These are phyloP conservation scores for Ptiloglossa arizonensis DNA, from an alignment of 1,140 invertebrate genomes.

Conservation along the genomic window DNA sequence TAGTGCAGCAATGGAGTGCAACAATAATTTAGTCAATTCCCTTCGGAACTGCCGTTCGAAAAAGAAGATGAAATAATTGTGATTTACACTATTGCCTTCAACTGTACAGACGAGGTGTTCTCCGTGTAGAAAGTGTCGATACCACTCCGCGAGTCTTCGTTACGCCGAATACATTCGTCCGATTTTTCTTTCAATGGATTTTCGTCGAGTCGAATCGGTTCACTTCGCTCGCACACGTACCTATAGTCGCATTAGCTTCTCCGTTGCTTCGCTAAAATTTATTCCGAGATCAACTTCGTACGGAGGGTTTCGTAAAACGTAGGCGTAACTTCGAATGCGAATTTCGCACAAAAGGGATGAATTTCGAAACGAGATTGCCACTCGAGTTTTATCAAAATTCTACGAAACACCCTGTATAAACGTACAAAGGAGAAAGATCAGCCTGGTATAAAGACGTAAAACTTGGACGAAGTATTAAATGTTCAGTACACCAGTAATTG, in stretches of 20 bases:
- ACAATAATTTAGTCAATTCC: conserved; percentile 44
- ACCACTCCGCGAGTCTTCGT: conserved; percentile 6
- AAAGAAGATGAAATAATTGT: conserved; percentile 22
- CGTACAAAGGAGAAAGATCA: conserved; percentile 38
- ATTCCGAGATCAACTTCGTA: neutral
- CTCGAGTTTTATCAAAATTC: neutral
- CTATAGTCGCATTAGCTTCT: neutral
- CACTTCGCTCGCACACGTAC: neutral
- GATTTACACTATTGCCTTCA: conserved; percentile 48
- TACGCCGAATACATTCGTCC: neutral
- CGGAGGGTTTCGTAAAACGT: too few species aligned
- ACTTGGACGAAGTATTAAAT: conserved; percentile 28
- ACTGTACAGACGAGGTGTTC: conserved; percentile 38
- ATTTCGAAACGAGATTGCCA: too few species aligned
- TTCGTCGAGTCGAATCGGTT: neutral
- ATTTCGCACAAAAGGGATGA: too few species aligned
- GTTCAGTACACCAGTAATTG: conserved; percentile 56
- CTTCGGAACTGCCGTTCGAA: conserved; percentile 5
- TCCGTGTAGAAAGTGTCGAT: conserved; percentile 22
- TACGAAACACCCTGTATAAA: neutral
- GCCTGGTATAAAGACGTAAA: conserved; percentile 21
- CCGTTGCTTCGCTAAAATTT: neutral
- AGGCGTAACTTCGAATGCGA: too few species aligned
- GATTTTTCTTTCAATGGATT: neutral
- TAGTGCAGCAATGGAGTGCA: conserved; percentile 32